Conservation (phyloP, 1,140 invertebrate species). For the Ceratoteleas bidentatus region DNA sequence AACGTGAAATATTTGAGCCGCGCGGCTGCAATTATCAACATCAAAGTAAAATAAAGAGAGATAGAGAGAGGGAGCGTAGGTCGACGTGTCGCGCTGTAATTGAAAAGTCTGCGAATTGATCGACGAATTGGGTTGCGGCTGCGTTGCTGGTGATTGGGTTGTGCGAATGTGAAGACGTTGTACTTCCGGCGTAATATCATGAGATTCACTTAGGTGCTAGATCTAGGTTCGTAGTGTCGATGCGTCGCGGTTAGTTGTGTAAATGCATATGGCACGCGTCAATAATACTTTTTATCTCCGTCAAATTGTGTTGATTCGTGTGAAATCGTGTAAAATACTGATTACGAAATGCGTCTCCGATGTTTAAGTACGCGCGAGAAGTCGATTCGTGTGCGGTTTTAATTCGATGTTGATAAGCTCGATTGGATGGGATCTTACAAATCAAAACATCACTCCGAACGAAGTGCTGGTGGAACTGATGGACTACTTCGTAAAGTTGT, state of each 20-base stretch:
- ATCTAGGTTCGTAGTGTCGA: conserved; percentile 2
- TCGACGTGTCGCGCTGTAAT: conserved; percentile 12
- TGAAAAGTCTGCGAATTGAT: conserved; percentile 16
- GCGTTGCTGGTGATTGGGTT: neutral
- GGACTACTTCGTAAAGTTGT: no score
- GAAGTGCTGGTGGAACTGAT: no score
- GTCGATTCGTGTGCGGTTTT: no score
- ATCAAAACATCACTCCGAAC: no score
- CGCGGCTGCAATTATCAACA: conserved; percentile 41
- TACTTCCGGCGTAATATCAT: conserved; percentile 2
- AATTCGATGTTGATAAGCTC: no score
- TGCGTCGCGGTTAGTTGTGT: neutral
- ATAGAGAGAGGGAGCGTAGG: neutral
- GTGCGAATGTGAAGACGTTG: neutral
- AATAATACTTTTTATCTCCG: conserved; percentile 37
- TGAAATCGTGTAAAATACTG: conserved; percentile 17
- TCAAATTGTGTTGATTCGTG: conserved; percentile 16
- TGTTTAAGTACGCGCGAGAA: conserved; percentile 34
- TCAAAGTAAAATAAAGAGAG: conserved; percentile 33
- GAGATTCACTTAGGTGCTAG: conserved; percentile 17
- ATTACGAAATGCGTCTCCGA: conserved; percentile 12
- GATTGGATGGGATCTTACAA: no score
- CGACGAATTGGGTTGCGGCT: neutral
- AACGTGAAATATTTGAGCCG: conserved; percentile 51
- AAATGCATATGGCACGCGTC: conserved; percentile 48